Evolutionary conservation across 2,797 vertebrate genomes (phyloP).

Genomic region (Delichon dasypus): DNA sequence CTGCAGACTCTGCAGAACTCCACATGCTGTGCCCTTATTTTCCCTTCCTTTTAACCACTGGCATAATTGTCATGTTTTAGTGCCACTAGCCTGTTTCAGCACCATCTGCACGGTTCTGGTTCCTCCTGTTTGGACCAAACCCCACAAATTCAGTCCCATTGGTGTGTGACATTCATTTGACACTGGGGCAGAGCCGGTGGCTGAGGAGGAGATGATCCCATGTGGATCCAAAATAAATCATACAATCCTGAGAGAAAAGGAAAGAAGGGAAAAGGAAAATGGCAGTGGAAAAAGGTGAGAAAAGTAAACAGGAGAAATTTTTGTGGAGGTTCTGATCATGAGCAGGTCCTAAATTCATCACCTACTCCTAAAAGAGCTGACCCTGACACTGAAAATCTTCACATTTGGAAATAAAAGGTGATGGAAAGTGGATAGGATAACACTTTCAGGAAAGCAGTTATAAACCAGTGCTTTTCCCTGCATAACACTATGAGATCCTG

Average conservation of each 20-base stretch:
- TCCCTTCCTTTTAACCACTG: neutral
- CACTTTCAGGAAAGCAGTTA: neutral
- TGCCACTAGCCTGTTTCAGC: neutral
- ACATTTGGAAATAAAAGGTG: neutral
- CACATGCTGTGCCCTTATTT: neutral
- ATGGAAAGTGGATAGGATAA: neutral
- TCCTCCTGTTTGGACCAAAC: neutral
- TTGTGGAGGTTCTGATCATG: neutral
- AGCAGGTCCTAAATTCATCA: neutral
- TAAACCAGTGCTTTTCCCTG: neutral
- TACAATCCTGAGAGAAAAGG: neutral
- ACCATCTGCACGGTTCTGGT: neutral
- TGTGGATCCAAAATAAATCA: neutral
- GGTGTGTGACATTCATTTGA: neutral
- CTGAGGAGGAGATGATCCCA: neutral
- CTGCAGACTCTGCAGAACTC: neutral
- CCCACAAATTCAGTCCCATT: neutral
- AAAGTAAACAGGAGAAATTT: neutral
- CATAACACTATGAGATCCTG: neutral
- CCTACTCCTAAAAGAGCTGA: neutral
- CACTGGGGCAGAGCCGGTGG: neutral
- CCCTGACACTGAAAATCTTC: neutral
- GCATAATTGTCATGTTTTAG: neutral
- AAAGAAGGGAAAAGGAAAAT: neutral
- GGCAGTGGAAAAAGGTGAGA: neutral